A percentile compares a stretch with the other conserved stretches of the same genome.
These are phyloP conservation scores for Silvanus unidentatus DNA, from an alignment of 2,888 invertebrate species.

Conservation along the genomic window DNA sequence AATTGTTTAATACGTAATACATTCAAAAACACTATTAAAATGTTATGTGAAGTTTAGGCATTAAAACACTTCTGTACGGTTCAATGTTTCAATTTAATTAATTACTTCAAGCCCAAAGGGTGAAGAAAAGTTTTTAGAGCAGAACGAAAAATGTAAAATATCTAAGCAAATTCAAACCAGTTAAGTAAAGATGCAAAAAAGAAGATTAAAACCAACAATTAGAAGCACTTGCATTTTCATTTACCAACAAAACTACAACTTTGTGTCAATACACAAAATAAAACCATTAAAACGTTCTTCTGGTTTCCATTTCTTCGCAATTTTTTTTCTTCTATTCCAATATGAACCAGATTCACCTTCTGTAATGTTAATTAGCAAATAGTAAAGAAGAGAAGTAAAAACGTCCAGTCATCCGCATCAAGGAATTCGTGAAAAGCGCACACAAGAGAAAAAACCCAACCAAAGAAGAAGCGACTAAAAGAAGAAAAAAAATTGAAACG, in stretches of 20 bases:
- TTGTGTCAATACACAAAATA: conserved; percentile 7
- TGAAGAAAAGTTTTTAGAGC: too few relatives aligned
- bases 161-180: too few relatives aligned
- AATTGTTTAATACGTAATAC: neutral
- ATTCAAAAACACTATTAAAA: neutral
- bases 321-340: conserved; percentile 15
- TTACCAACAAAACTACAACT: neutral
- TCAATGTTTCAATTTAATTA: too few relatives aligned
- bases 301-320: conserved; percentile 18
- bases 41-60: neutral
- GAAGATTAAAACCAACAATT: neutral
- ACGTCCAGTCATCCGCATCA: neutral
- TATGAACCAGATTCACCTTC: conserved; percentile 28
- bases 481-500: neutral
- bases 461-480: neutral
- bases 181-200: too few relatives aligned
- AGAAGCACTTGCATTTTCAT: conserved; percentile 13
- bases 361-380: conserved; percentile 9
- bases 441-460: conserved; percentile 15
- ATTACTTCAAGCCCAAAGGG: too few relatives aligned
- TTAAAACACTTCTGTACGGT: too few relatives aligned
- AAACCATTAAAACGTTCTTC: conserved; percentile 15
- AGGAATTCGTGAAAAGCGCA: conserved; percentile 3
- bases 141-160: too few relatives aligned
- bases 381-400: conserved; percentile 9